These are phyloP conservation scores for Neosilurus hyrtlii DNA, from an alignment of 2,797 vertebrate species.

Conservation along the genomic window DNA sequence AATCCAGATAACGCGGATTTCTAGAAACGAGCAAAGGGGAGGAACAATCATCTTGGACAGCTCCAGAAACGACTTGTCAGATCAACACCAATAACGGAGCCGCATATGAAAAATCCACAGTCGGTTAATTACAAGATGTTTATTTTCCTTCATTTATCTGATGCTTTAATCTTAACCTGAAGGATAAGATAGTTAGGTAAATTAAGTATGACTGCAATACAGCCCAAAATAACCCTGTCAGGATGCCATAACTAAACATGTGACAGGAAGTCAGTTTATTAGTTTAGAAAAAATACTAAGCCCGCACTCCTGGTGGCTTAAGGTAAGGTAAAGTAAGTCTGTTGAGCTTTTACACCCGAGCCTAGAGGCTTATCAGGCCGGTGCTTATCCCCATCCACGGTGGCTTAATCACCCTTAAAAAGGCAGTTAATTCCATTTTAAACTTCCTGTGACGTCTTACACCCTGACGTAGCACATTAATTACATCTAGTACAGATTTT, in stretches of 20 bases:
- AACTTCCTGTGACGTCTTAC: not conserved
- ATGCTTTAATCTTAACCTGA: not conserved
- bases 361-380: too few relatives aligned
- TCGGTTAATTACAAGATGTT: not conserved
- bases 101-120: too few relatives aligned
- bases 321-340: too few relatives aligned
- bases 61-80: not conserved
- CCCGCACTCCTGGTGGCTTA: too few relatives aligned
- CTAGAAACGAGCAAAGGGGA: not conserved
- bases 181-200: not conserved
- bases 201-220: not conserved
- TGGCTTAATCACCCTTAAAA: not conserved
- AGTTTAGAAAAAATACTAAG: too few relatives aligned
- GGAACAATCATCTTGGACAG: not conserved
- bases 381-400: too few relatives aligned
- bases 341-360: too few relatives aligned
- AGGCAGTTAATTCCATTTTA: not conserved
- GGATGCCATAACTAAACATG: not conserved
- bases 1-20: not conserved
- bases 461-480: not conserved
- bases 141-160: not conserved
- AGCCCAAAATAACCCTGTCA: not conserved
- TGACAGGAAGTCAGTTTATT: not conserved
- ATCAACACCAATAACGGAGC: not conserved
- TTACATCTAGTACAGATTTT: not conserved